Base-by-base conservation (phyloP, 1,140 invertebrate species). In the Drosophila pseudoananassae region DNA sequence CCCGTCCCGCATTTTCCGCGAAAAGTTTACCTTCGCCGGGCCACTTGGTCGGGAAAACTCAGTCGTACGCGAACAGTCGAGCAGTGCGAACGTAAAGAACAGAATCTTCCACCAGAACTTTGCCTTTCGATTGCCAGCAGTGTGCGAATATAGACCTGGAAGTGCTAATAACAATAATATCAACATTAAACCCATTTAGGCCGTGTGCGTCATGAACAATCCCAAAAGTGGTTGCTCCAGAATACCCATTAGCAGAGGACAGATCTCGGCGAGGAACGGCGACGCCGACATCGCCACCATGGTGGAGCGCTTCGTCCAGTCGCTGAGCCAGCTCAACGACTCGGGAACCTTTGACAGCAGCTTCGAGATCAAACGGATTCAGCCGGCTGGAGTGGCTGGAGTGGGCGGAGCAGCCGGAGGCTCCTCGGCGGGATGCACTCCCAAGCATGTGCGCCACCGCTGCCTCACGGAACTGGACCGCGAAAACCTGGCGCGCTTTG, bases 281-380 rank as follows among this genome's bases (percentile, higher is more conserved):
- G 57, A 77, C 4, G 50, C 12, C 2, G 53, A 15, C 47, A 84
- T 89, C 12, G 56, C 73, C 69, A 84, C 51, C 53, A 90, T 90
- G 87, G 87, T 90, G 25, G 87, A 90, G 38, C 77, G 81, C 27
- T 91, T 91, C 31, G 84, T 90, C 14, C 76, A 91, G 57, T 87
- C 90, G 1, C 56, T 91, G 36, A 78, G 81, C 5, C 82, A 91
- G 12, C 69, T 91, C 0, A 92, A 92, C 36, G 91, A 92, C 45
- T 92, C 91, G 1, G 78, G 83, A 46, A 83, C 73, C 69, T 91
- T 92, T 40, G 91, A 92, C 50, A 77, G 85, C 64, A 92, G 90
- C 74, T 90, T 92, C 31, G 91, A 92, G 59, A 76, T 91, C 49
- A 92, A 92, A 49, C 53, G 78, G 8, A 90, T 91, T 2, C 65